These are phyloP conservation scores for Bostrychus sinensis DNA, from an alignment of 2,113 vertebrate genomes.

Conservation along the genomic window DNA sequence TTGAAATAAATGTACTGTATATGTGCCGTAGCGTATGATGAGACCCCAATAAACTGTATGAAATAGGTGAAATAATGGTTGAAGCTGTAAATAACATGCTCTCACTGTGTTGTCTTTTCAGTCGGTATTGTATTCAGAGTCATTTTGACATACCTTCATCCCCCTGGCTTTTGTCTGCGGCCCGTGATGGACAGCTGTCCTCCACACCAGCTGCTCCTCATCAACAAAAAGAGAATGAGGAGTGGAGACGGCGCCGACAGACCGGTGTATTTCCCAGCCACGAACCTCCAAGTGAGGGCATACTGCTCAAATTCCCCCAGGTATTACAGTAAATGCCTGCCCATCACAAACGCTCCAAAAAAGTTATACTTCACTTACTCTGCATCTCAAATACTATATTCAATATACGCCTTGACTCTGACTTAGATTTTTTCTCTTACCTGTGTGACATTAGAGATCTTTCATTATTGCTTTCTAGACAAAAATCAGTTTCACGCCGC, in stretches of 20 bases:
- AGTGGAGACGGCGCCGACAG: conserved; percentile 62
- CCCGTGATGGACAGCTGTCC: conserved; percentile 59
- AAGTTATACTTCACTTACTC: not conserved
- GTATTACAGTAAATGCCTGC: conserved; percentile 65
- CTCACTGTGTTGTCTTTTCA: conserved; percentile 66
- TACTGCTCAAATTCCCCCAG: conserved; percentile 83
- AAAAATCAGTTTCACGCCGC: conserved; percentile 81
- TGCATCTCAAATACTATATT: conserved; percentile 4
- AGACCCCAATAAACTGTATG: not conserved
- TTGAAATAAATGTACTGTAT: not conserved
- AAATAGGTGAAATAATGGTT: not conserved
- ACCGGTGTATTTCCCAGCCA: conserved; percentile 28
- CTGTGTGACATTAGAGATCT: too few relatives aligned
- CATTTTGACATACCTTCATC: conserved; percentile 76
- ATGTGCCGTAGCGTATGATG: not conserved
- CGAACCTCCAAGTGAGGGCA: conserved; percentile 62
- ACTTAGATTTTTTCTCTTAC: not conserved
- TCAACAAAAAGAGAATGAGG: conserved; percentile 36
- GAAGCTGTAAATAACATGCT: not conserved
- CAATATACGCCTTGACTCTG: not conserved
- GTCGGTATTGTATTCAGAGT: conserved; percentile 82
- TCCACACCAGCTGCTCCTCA: conserved; percentile 22
- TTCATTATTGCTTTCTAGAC: conserved; percentile 71
- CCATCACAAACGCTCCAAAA: not conserved
- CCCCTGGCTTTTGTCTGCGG: conserved; percentile 79